Evolutionary conservation across 1,140 invertebrate species (phyloP).

Genomic region (Potamilus streckersoni): DNA sequence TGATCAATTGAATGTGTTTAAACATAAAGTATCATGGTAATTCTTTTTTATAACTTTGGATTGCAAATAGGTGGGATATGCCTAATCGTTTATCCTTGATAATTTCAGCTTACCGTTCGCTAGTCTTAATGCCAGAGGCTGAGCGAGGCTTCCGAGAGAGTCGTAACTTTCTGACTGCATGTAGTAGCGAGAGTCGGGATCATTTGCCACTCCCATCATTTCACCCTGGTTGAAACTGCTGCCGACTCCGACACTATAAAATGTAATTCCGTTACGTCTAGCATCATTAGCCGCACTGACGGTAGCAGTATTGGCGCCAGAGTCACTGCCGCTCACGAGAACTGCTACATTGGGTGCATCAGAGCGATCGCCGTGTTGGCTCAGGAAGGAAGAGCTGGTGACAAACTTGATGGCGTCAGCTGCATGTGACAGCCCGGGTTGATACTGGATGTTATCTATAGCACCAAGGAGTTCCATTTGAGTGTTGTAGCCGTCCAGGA

Average conservation of each 20-base stretch:
- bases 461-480: conserved; percentile 34
- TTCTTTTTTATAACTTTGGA: too few species aligned
- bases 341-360: conserved; percentile 56
- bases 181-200: conserved; percentile 44
- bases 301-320: conserved; percentile 39
- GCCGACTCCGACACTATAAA: conserved; percentile 59
- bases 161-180: conserved; percentile 48
- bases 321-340: conserved; percentile 54
- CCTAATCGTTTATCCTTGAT: too few species aligned
- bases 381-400: conserved; percentile 41
- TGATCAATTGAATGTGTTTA: too few species aligned
- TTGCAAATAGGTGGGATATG: too few species aligned
- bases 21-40: too few species aligned
- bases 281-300: conserved; percentile 37
- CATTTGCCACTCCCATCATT: conserved; percentile 40
- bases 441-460: conserved; percentile 38
- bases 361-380: conserved; percentile 45
- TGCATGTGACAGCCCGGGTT: conserved; percentile 45
- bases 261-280: conserved; percentile 42
- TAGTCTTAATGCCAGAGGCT: conserved; percentile 42
- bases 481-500: conserved; percentile 41
- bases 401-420: conserved; percentile 47
- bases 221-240: conserved; percentile 40
- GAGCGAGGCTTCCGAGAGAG: conserved; percentile 39
- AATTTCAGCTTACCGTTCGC: conserved; percentile 14